phyloP scores from a whole-genome alignment of 1,140 invertebrate genomes.

The Agrypnia vestita region DNA sequence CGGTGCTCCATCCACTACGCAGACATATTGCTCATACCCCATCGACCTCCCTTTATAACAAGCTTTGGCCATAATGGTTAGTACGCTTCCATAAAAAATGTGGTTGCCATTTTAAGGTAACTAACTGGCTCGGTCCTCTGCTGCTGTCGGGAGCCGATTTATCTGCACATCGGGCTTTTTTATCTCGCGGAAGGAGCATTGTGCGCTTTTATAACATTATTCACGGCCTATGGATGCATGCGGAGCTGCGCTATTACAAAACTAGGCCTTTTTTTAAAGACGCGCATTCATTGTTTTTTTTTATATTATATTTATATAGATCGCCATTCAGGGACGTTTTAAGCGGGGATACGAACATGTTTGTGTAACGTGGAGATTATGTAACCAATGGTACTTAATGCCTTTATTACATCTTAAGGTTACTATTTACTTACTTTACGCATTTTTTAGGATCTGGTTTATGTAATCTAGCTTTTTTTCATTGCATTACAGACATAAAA shows the following conservation, averaged over 20 bases:
- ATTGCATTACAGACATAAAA: too few relatives aligned
- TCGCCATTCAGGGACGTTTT: too few relatives aligned
- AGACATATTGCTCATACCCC: slow-evolving; percentile 37
- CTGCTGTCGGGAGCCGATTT: slow-evolving; percentile 6
- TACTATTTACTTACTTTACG: too few relatives aligned
- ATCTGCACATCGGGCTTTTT: slow-evolving; percentile 1
- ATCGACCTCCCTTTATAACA: slow-evolving; percentile 57
- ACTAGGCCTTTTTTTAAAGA: not conserved
- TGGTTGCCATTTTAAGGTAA: slow-evolving; percentile 50
- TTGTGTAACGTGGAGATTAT: too few relatives aligned
- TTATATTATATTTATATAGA: too few relatives aligned
- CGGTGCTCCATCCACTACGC: slow-evolving; percentile 23
- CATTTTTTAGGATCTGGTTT: too few relatives aligned
- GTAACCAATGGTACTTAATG: too few relatives aligned
- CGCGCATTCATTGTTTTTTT: too few relatives aligned
- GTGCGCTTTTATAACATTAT: slow-evolving; percentile 20
- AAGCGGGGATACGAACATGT: too few relatives aligned
- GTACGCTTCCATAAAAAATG: slow-evolving; percentile 55
- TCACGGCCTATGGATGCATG: slow-evolving; percentile 25
- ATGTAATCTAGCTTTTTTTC: too few relatives aligned
- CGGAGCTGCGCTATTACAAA: not conserved
- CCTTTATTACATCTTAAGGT: too few relatives aligned
- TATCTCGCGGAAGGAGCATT: slow-evolving; percentile 4
- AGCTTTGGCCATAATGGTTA: slow-evolving; percentile 60
- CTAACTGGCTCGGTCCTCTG: slow-evolving; percentile 3